A percentile compares a stretch with the other conserved stretches of the same genome.
Conservation (phyloP, 2,113 vertebrate genomes). For the Microtus ochrogaster region DNA sequence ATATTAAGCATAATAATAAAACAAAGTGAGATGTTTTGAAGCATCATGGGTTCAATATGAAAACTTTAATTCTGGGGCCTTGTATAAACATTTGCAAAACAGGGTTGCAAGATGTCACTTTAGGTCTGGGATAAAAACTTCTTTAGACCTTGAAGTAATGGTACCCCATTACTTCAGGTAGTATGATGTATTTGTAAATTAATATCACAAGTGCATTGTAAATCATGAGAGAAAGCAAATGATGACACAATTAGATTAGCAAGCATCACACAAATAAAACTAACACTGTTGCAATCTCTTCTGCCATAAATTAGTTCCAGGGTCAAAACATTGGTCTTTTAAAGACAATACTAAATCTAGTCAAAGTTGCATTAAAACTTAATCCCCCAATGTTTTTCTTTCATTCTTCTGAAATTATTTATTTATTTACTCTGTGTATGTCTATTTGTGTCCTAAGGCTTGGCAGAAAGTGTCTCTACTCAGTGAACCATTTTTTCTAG, state of each 20-base stretch:
- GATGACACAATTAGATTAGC: not conserved
- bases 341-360: not conserved
- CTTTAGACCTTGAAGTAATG: constrained; percentile 29
- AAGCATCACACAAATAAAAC: not conserved
- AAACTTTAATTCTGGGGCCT: not conserved
- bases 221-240: not conserved
- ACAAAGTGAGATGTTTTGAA: not conserved
- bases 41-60: not conserved
- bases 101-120: not conserved
- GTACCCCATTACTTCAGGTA: not conserved
- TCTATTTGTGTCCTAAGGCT: too few species aligned
- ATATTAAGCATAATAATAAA: constrained; percentile 4
- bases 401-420: not conserved
- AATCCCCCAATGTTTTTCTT: constrained; percentile 6
- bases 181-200: constrained; percentile 47
- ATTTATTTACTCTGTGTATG: not conserved
- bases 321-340: not conserved
- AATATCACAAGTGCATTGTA: not conserved
- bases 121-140: not conserved
- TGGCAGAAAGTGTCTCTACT: not conserved
- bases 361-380: not conserved
- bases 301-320: not conserved
- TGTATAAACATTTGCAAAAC: not conserved
- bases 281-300: not conserved
- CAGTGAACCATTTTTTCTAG: not conserved